A percentile compares a stretch with the other conserved stretches of the same genome.
phyloP scores from a whole-genome alignment of 1,140 invertebrate species.

The Diorhabda elongata region DNA sequence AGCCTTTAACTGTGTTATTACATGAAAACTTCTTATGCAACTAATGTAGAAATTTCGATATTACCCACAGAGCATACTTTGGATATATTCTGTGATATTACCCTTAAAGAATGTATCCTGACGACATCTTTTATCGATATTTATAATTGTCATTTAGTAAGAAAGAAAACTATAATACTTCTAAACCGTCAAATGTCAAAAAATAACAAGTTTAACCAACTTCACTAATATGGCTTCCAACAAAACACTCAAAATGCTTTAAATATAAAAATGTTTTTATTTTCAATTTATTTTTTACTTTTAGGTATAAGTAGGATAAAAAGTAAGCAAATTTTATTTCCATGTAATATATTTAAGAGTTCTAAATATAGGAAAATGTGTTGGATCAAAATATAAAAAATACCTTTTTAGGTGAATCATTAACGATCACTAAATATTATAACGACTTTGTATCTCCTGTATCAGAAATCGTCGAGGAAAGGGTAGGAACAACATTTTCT shows the following conservation, averaged over 20 bases:
- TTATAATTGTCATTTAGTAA: no score
- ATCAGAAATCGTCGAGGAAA: slow-evolving; percentile 34
- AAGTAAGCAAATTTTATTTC: slow-evolving; percentile 19
- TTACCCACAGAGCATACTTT: no score
- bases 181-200: no score
- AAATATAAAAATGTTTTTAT: slow-evolving; percentile 23
- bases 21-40: no score
- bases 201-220: no score
- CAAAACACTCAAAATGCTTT: slow-evolving; percentile 18
- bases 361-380: neutral
- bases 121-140: no score
- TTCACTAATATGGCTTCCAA: slow-evolving; percentile 22
- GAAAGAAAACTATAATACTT: no score
- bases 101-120: no score
- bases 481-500: slow-evolving; percentile 38
- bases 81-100: no score
- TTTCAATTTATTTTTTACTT: slow-evolving; percentile 20
- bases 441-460: slow-evolving; percentile 35
- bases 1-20: no score
- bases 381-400: neutral
- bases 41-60: no score
- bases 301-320: slow-evolving; percentile 21
- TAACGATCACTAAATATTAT: slow-evolving; percentile 39
- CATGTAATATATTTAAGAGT: neutral
- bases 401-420: slow-evolving; percentile 4